Percentiles rank a stretch among this genome's conserved stretches.
Evolutionary conservation across 2,797 vertebrate genomes (phyloP).

Genomic region (Tragopan temminckii): DNA sequence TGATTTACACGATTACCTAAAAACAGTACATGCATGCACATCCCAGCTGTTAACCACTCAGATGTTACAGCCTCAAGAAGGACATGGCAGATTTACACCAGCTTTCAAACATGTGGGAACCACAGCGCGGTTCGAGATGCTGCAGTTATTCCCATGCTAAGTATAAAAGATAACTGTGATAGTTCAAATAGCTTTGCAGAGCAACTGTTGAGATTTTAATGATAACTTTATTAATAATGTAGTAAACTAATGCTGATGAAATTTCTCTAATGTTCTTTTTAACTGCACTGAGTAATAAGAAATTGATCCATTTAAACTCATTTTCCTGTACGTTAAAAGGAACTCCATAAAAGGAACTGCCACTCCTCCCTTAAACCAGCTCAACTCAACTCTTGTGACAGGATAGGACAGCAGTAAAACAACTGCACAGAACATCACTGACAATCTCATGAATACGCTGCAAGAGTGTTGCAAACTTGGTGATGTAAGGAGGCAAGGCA

Average conservation of each 20-base stretch:
- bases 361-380: neutral
- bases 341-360: neutral
- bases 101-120: neutral
- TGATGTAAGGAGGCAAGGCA: neutral
- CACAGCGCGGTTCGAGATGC: neutral
- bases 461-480: neutral
- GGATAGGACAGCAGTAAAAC: neutral
- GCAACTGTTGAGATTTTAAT: neutral
- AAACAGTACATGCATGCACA: neutral
- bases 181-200: neutral
- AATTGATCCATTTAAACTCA: neutral
- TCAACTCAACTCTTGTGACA: rapidly evolving
- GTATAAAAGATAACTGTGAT: neutral
- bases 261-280: neutral
- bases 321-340: neutral
- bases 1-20: neutral
- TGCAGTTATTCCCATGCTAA: neutral
- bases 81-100: neutral
- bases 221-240: neutral
- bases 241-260: neutral
- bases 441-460: neutral
- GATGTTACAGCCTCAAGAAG: neutral
- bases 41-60: neutral
- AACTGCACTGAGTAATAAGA: neutral
- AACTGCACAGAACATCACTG: neutral